Evolutionary conservation across 2,113 vertebrate species (phyloP), one percentile per base, ranked within the genome.

Genomic region (Lasiurus cinereus): DNA sequence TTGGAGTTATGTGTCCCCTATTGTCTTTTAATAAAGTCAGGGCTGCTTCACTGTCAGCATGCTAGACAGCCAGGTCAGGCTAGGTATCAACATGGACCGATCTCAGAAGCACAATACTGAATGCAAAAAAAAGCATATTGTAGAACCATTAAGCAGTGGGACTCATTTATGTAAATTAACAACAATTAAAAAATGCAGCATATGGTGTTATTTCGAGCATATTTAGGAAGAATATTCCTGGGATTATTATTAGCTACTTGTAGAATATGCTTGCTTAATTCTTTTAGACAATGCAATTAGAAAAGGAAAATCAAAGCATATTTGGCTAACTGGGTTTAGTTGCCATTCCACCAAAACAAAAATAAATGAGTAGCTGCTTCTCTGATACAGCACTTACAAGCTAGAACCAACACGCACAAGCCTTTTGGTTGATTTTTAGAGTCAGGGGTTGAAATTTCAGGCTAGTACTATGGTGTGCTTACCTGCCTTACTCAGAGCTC

Each of bases 181-280:
- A 43, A 72, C 36, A 94, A 77, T 8, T 67, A 72, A 87, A 50
- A 78, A 78, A 10, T 50, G 29, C 14, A 67, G 29, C 19, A 48
- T 43, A 62, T 50, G 94, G 93, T 87, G 54, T 69, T 96, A 90
- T 92, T 96, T 74, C 88, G 59, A 94, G 24, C 31, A 67, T 48
- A 84, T 83, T 83, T 91, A 74, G 73, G 52, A 91, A 84, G 4
- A 83, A n/a, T 83, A 67, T 73, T 86, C 50, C 79, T 80, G 24
- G 19, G 9, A 27, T 70, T 19, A 46, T 62, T 50, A 76, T 64
- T 94, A 83, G 10, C 8, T 52, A 50, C 39, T 83, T 52, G 22
- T 36, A 46, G 33, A 86, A 27, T 80, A 6, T 59, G 29, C 83
- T 93, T 91, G 29, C 33, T 83, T 94, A 93, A 76, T 78, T 24